Base-by-base conservation (phyloP, 92 coral and sea anemone species). In the Paramuricea clavata region DNA sequence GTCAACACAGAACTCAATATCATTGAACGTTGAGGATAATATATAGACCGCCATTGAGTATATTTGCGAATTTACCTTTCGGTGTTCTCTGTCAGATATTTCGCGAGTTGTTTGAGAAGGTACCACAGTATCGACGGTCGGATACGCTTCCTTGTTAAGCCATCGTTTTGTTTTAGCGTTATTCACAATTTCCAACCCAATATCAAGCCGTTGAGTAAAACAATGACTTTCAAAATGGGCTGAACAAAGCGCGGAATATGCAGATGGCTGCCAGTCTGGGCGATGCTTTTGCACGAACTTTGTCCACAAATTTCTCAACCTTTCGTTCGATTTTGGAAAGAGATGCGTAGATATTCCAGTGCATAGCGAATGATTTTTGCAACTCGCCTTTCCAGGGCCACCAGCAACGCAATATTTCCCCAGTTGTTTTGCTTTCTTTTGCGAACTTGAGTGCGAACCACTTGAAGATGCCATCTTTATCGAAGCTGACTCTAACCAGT, bases 401-500 rank as follows among this genome's bases (percentile, higher is more conserved):
- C 76, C 76, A 12, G 76, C 54, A 70, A 70, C 76, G 76, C 76
- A 70, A 70, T 70, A 70, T 70, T 70, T 70, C 49, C 76, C 76
- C 49, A 70, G 25, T 36, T 70, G 76, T 69, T 69, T 70, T 26
- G 76, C 47, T 31, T 70, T 70, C 16, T 70, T 70, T 70, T 9
- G 76, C 49, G 50, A 70, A 70, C 76, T 36, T 41, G 47, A 33
- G 50, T 33, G 3, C 50, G 26, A 31, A 70, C 8, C 49, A 70
- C 76, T 34, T 56, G 64, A 25, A 28, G 35, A 17, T 70, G 76
- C 76, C 76, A 70, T 70, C 49, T 70, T 70, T 70, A 70, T 70
- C 76, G 49, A 70, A 74, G 61, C 80, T 42, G 80, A 74, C 80
- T 74, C 80, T 74, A 74, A 74, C 80, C 80, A 74, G 80, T 74